These are phyloP conservation scores for Epinotia ramella DNA, from an alignment of 2,888 invertebrate species.

Conservation along the genomic window DNA sequence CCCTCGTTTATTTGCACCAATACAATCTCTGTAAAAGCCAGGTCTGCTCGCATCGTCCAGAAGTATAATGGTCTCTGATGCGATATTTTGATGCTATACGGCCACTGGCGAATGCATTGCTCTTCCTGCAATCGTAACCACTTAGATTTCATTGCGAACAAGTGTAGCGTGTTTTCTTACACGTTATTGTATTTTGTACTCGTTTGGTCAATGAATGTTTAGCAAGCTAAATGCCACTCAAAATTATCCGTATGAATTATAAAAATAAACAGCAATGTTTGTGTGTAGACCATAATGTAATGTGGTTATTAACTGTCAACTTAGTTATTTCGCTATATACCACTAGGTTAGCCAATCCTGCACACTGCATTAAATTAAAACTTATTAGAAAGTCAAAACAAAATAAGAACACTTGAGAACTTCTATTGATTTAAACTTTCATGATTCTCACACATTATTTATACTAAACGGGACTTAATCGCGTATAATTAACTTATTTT, in stretches of 20 bases:
- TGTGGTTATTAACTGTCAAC: too few species aligned
- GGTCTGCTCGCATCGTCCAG: slow-evolving; percentile 59
- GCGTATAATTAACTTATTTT: too few species aligned
- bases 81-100: slow-evolving; percentile 68
- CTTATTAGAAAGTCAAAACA: too few species aligned
- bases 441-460: too few species aligned
- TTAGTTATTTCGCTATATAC: too few species aligned
- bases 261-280: too few species aligned
- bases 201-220: background rate
- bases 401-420: too few species aligned
- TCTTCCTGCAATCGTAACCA: slow-evolving; percentile 43
- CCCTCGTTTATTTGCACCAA: slow-evolving; percentile 72
- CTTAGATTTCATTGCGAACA: slow-evolving; percentile 32
- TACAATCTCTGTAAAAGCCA: slow-evolving; percentile 77
- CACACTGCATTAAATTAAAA: too few species aligned
- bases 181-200: slow-evolving; percentile 4
- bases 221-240: background rate
- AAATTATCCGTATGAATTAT: background rate
- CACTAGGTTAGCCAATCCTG: too few species aligned
- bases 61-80: slow-evolving; percentile 69
- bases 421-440: too few species aligned
- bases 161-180: slow-evolving; percentile 6
- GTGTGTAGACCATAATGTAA: too few species aligned
- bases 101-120: slow-evolving; percentile 58
- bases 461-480: too few species aligned